These are phyloP conservation scores for Balaeniceps rex DNA, from an alignment of 2,113 vertebrate species.

Conservation along the genomic window DNA sequence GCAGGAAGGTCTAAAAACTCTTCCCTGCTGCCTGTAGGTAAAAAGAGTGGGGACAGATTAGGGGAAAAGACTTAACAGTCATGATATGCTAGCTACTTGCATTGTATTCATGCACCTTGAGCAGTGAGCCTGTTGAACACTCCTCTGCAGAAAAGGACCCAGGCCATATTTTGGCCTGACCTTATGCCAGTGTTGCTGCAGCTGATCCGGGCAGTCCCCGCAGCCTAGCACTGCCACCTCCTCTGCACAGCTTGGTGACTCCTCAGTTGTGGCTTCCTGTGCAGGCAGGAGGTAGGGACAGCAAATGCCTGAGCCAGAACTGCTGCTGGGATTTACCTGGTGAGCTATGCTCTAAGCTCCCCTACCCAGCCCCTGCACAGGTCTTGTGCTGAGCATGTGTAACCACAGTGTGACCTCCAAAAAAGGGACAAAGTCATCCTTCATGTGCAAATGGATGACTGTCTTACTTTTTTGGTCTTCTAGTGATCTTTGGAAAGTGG, in stretches of 20 bases:
- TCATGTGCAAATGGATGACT: neutral
- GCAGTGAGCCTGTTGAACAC: rapidly evolving
- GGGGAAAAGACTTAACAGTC: too few species aligned
- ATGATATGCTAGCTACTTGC: neutral
- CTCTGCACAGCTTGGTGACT: too few species aligned
- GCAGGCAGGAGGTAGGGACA: neutral
- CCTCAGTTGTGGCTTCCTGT: neutral
- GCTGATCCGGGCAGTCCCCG: too few species aligned
- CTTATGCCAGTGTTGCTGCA: rapidly evolving
- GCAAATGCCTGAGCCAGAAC: neutral
- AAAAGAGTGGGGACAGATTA: neutral
- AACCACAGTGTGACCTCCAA: neutral
- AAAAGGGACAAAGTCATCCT: neutral
- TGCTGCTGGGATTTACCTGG: neutral
- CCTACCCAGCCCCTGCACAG: neutral
- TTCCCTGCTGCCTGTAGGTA: neutral
- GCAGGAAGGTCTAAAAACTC: neutral
- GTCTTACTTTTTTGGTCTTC: neutral
- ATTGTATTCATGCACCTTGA: neutral
- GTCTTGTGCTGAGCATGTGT: neutral
- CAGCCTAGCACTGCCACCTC: neutral
- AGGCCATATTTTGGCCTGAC: neutral
- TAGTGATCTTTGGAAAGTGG: neutral
- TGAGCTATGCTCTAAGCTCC: neutral
- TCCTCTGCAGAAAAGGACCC: neutral